Base-by-base conservation (phyloP, 2,797 vertebrate genomes). In the Danio kyathit region DNA sequence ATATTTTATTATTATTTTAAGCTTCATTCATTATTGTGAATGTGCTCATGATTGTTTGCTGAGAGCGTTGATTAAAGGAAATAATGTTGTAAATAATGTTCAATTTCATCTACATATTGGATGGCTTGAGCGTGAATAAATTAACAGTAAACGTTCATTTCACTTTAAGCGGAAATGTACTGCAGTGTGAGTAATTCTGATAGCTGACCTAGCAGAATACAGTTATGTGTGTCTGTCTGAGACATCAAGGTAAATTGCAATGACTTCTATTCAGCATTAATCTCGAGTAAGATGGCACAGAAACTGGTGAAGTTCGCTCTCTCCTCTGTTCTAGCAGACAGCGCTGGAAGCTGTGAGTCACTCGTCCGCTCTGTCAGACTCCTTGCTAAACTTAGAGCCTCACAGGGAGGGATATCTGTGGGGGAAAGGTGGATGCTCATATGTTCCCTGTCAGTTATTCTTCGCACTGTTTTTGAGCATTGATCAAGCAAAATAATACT, bases 311-410 rank as follows among this genome's bases (percentile, higher is more conserved):
- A 41, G 38, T 48, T 71, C 17, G 19, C 19, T 21, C 19, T 69
- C 46, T 19, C 6, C 8, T 83, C 29, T 49, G 43, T 67, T 65
- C 10, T 67, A 64, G 11, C 14, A 48, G 52, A 61, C 48, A 84
- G 46, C 75, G 54, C 76, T 59, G 60, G 66, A 64, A 63, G 76
- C 74, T 73, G 60, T 70, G 69, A 76, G 61, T 72, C 82, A 80
- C 67, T 41, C 70, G 13, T 46, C 48, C 63, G 14, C 48, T 43
- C 67, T 19, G 14, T 11, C 69, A 78, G 56, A 67, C 16, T 67
- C 70, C 57, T 63, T 29, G 19, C 54, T 79, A 76, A 79, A 82
- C 83, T 74, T 84, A 71, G 65, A 70, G 51, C 38, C 64, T 79
- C 14, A 9, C 54, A 59, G 77, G 38, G 52, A 67, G 48, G 41